Base-by-base conservation (phyloP, 35 echinoderm and acorn worm species). In the Antedon bifida region DNA sequence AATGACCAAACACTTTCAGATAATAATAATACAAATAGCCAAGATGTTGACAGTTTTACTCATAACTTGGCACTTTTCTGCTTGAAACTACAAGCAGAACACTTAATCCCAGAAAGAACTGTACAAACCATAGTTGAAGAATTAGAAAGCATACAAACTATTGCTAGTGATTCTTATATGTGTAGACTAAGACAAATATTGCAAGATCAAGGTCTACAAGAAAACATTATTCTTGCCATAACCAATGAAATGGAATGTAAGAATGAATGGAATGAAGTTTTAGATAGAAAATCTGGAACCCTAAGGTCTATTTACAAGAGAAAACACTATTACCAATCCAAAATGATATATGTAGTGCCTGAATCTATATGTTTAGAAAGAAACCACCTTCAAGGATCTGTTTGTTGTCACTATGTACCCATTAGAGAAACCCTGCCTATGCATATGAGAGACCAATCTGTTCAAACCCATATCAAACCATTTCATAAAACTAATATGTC, bases 351-450 rank as follows among this genome's bases (percentile, higher is more conserved):
- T 46, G 31, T 79, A 51, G 31, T 56, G 36, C 76, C 85, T 30
- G 0, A 64, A 14, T 29, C 34, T 31, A 32, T 86, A 79, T 11
- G 30, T 1, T 45, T 86, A 29, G 85, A 77, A 33, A 34, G 31
- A 46, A 77, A 79, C 51, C 33, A 36, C 0, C 23, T 51, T 36
- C 39, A 86, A 34, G 77, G 10, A 32, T 23, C 29, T 19, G 39
- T 76, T 17, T 64, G 73, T 34, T 87, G 77, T 75, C 85, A 87
- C 73, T 87, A 87, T 73, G 45, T 87, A 21, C 85, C 85, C 34
- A 81, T 87, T 81, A 31, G n/a, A 21, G 85, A 87, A 35, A 81
- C 78, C 34, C 19, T 87, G 13, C 30, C 64, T 30, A 28, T 51
- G 23, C 44, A 81, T 28, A 55, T 87, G 14, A n/a, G 75, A 34